A percentile compares a stretch with the other conserved stretches of the same genome.
Conservation (phyloP, 2,888 invertebrate species). For the Onchidella celtica region DNA sequence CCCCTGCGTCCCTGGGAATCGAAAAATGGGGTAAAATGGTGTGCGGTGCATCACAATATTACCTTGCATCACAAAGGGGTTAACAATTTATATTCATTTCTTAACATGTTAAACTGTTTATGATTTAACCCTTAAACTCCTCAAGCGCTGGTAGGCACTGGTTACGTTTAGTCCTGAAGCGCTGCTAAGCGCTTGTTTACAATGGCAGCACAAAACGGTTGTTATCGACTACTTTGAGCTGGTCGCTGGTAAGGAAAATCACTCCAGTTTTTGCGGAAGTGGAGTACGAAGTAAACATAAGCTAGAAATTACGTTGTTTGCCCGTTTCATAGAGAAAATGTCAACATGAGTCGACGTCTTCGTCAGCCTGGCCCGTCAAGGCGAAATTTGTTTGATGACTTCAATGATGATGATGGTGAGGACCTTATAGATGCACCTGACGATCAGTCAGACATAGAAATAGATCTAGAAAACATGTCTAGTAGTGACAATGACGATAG, state of each 20-base stretch:
- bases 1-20: too few relatives aligned
- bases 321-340: neutral
- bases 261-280: neutral
- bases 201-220: neutral
- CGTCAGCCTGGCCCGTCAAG: conserved; percentile 9
- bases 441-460: conserved; percentile 13
- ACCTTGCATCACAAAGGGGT: too few relatives aligned
- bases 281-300: conserved; percentile 1
- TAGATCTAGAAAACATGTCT: neutral
- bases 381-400: neutral
- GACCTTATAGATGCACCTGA: neutral
- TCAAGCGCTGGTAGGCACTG: conserved; percentile 46
- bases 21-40: too few relatives aligned
- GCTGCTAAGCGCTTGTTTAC: neutral
- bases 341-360: neutral
- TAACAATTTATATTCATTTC: too few relatives aligned
- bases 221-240: neutral
- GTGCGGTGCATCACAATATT: too few relatives aligned
- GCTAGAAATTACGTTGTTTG: neutral
- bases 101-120: too few relatives aligned
- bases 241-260: neutral
- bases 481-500: neutral
- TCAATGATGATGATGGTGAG: neutral
- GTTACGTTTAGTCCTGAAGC: neutral
- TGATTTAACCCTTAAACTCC: too few relatives aligned